Evolutionary conservation across 2,888 invertebrate genomes (phyloP).

Genomic region (Xanthia icteritia): DNA sequence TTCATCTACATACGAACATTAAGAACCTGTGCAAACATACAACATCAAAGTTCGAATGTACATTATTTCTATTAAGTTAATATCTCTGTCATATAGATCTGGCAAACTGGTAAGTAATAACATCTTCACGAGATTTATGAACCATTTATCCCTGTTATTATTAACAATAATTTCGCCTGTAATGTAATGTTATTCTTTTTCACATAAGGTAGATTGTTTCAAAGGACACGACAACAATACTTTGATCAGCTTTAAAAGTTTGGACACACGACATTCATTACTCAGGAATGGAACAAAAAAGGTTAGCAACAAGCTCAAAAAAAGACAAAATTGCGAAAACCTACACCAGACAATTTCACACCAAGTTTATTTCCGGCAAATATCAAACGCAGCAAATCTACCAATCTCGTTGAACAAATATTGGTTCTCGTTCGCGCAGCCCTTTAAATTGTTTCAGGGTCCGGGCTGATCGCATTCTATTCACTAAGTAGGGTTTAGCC

Average conservation of each 20-base stretch:
- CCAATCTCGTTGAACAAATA: conserved; percentile 60
- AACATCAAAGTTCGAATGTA: conserved; percentile 25
- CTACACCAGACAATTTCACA: conserved; percentile 25
- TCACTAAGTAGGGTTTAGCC: conserved; percentile 36
- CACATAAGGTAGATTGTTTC: not conserved
- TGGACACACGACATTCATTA: not conserved
- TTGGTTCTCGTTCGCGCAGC: conserved; percentile 48
- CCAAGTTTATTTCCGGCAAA: conserved; percentile 50
- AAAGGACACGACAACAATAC: not conserved
- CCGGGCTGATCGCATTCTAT: conserved; percentile 40
- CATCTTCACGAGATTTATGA: conserved; percentile 21
- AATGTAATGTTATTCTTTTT: not conserved
- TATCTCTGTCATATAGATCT: conserved; percentile 25
- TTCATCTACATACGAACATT: conserved; percentile 2
- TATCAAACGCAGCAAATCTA: conserved; percentile 48
- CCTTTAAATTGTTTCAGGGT: conserved; percentile 43
- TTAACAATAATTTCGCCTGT: conserved; percentile 14
- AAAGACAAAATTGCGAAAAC: conserved; percentile 2
- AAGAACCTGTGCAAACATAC: conserved; percentile 17
- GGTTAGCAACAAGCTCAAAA: not conserved
- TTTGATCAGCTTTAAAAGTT: no score
- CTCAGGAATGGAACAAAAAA: not conserved
- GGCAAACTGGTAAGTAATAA: conserved; percentile 23
- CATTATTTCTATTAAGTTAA: conserved; percentile 33
- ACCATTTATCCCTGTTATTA: conserved; percentile 20